These are phyloP conservation scores for Climacteris rufus DNA, from an alignment of 2,113 vertebrate genomes.

Conservation along the genomic window DNA sequence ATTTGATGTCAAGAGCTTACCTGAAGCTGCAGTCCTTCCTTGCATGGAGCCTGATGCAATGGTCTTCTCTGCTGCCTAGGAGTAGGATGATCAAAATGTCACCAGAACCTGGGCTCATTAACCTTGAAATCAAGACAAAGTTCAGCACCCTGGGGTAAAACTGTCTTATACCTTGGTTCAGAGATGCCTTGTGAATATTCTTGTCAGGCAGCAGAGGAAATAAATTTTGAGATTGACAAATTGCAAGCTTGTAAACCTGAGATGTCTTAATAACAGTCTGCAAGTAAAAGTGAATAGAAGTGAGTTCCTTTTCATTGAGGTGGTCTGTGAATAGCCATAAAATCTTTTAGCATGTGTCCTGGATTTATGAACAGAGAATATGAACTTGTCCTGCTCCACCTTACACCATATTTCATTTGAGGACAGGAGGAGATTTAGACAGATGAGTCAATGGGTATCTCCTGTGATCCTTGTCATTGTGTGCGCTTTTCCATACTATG, in stretches of 20 bases:
- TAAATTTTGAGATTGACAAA: neutral
- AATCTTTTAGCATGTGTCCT: neutral
- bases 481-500: rapidly evolving
- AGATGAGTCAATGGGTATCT: neutral
- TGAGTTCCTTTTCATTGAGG: neutral
- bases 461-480: neutral
- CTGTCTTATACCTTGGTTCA: neutral
- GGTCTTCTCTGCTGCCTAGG: neutral
- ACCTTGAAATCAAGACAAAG: neutral
- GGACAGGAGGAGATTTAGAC: neutral
- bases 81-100: neutral
- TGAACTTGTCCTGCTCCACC: neutral
- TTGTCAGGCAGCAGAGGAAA: neutral
- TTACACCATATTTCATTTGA: neutral
- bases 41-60: neutral
- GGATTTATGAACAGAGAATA: neutral
- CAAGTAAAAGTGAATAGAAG: neutral
- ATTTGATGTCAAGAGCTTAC: neutral
- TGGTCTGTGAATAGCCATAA: neutral
- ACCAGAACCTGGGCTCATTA: neutral
- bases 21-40: neutral
- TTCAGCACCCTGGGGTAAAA: neutral
- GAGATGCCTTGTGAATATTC: neutral
- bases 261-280: neutral
- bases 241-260: neutral